These are phyloP conservation scores for Zaprionus inermis DNA, from an alignment of 1,140 invertebrate genomes.

Conservation along the genomic window DNA sequence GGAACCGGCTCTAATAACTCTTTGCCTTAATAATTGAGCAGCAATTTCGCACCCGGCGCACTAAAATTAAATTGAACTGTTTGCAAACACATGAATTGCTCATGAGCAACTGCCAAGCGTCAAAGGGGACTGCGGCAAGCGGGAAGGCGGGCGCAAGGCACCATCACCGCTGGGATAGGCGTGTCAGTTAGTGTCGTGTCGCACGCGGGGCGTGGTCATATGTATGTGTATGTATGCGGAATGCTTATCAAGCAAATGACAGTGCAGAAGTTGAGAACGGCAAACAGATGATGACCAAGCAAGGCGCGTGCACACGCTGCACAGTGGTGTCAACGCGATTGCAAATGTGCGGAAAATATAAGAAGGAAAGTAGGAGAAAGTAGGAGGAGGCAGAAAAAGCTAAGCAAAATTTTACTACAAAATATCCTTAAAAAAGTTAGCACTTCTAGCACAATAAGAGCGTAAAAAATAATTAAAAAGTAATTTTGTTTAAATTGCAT, in stretches of 20 bases:
- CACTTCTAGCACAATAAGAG: no score
- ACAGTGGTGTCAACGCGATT: conserved; percentile 39
- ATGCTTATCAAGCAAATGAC: conserved; percentile 77
- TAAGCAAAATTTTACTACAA: no score
- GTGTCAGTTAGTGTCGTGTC: conserved; percentile 61
- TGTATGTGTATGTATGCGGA: conserved; percentile 40
- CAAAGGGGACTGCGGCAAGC: neutral
- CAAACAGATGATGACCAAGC: conserved; percentile 76
- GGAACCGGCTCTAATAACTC: conserved; percentile 66
- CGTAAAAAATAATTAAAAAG: no score
- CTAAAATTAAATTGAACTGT: conserved; percentile 82
- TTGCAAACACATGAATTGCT: conserved; percentile 81
- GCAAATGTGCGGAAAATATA: neutral
- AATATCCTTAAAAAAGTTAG: no score
- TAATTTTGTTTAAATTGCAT: no score
- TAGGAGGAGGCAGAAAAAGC: no score
- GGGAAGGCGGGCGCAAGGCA: neutral
- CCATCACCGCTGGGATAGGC: conserved; percentile 18
- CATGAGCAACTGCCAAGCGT: conserved; percentile 59
- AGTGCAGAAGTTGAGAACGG: conserved; percentile 65
- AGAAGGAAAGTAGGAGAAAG: no score
- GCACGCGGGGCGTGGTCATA: conserved; percentile 57
- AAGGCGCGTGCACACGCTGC: conserved; percentile 44
- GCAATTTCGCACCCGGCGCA: conserved; percentile 77
- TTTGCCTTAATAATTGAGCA: conserved; percentile 72